Evolutionary conservation across 2,113 vertebrate genomes (phyloP).

Genomic region (Serinus canaria): DNA sequence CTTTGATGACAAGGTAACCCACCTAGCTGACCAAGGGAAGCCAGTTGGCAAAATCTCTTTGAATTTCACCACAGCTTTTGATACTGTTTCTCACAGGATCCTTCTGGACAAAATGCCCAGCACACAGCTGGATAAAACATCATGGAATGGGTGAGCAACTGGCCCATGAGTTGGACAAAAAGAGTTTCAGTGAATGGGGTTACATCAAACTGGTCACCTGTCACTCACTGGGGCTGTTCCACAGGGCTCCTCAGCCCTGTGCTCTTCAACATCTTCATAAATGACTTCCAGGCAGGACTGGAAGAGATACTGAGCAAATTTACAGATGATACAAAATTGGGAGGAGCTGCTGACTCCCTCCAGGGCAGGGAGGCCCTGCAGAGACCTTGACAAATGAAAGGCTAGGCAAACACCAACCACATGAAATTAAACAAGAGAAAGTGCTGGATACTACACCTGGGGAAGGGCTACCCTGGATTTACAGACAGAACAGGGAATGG

Average conservation of each 20-base stretch:
- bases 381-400: not conserved
- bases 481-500: accelerated
- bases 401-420: not conserved
- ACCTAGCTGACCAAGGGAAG: not conserved
- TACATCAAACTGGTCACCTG: not conserved
- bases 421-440: not conserved
- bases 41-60: not conserved
- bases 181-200: not conserved
- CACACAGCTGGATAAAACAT: not conserved
- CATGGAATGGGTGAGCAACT: not conserved
- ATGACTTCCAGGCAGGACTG: not conserved
- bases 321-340: not conserved
- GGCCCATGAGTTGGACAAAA: not conserved
- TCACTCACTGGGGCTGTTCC: not conserved
- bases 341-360: not conserved
- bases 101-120: not conserved
- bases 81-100: not conserved
- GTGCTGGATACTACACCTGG: not conserved
- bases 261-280: not conserved
- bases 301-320: not conserved
- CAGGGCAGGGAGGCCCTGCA: not conserved
- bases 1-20: not conserved
- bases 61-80: not conserved
- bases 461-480: accelerated
- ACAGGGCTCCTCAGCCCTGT: not conserved